These are phyloP conservation scores for Hedychridium roseum DNA, from an alignment of 2,888 invertebrate species.

Conservation along the genomic window DNA sequence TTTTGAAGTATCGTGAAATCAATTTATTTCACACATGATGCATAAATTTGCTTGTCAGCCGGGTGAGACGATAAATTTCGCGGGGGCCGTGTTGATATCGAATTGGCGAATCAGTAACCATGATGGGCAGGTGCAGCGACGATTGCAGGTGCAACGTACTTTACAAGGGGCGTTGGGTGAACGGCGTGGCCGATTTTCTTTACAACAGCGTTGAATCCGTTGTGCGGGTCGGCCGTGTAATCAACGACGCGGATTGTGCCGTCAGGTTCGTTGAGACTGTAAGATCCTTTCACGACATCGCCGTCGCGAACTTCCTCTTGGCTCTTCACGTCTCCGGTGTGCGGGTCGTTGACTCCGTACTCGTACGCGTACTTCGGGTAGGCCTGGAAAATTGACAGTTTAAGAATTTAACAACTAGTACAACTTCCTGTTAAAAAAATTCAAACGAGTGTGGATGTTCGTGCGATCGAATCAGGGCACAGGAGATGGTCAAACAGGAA, in stretches of 20 bases:
- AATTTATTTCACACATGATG: no score
- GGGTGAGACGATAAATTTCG: no score
- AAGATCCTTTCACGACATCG: slow-evolving; percentile 52
- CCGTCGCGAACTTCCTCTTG: slow-evolving; percentile 52
- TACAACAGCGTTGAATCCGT: slow-evolving; percentile 55
- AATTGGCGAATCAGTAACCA: no score
- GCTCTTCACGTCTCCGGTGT: slow-evolving; percentile 54
- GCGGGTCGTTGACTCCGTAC: slow-evolving; percentile 54
- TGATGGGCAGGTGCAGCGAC: slow-evolving; percentile 38
- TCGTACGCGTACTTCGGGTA: slow-evolving; percentile 53
- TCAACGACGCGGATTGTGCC: slow-evolving; percentile 54
- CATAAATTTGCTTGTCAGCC: no score
- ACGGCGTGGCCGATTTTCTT: slow-evolving; percentile 52
- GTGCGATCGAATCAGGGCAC: no score
- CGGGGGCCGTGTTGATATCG: no score
- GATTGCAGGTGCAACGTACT: slow-evolving; percentile 39
- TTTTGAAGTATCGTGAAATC: no score
- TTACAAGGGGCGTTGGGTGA: slow-evolving; percentile 46
- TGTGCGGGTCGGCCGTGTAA: slow-evolving; percentile 54
- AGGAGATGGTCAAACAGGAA: no score
- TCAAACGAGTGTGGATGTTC: no score
- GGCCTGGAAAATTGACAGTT: slow-evolving; percentile 31
- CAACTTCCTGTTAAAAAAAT: slow-evolving; percentile 4
- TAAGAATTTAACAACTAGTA: background rate
- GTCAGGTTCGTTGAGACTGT: slow-evolving; percentile 53